Conservation (phyloP, 2,797 vertebrate genomes). For the Coilia nasus region DNA sequence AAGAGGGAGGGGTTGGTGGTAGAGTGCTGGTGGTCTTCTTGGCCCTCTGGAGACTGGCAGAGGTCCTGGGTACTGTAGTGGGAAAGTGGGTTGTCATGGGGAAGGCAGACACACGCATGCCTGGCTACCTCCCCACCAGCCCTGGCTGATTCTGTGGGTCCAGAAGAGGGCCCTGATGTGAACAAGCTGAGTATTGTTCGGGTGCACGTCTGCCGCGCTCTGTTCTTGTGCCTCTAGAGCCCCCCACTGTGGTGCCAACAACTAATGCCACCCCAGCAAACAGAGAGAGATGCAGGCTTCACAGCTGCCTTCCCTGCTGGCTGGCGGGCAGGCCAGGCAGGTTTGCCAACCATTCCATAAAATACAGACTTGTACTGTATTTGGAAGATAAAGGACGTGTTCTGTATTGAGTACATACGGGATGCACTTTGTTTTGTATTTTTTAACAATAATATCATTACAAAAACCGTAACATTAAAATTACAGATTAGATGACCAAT, state of each 20-base stretch:
- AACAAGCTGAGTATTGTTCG: constrained; percentile 14
- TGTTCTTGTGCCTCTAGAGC: not conserved
- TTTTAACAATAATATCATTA: too few relatives aligned
- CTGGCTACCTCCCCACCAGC: too few relatives aligned
- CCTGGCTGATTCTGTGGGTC: too few relatives aligned
- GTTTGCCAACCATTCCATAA: not conserved
- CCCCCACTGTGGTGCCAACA: not conserved
- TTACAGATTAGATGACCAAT: too few relatives aligned
- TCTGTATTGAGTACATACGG: not conserved
- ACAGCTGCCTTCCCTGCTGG: constrained; percentile 9
- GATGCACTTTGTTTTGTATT: too few relatives aligned
- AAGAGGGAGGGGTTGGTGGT: too few relatives aligned
- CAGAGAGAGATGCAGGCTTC: not conserved
- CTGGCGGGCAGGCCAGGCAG: not conserved
- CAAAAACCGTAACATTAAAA: too few relatives aligned
- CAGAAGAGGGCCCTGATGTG: not conserved
- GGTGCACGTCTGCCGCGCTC: not conserved
- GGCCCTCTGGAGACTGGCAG: too few relatives aligned
- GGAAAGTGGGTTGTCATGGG: too few relatives aligned
- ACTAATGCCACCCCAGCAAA: not conserved
- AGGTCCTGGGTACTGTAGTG: too few relatives aligned
- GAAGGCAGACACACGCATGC: too few relatives aligned
- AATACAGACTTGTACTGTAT: not conserved
- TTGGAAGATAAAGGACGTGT: not conserved
- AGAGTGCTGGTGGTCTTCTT: too few relatives aligned